Base-by-base conservation (phyloP, 2,888 invertebrate species). In the Criorhina ranunculi region DNA sequence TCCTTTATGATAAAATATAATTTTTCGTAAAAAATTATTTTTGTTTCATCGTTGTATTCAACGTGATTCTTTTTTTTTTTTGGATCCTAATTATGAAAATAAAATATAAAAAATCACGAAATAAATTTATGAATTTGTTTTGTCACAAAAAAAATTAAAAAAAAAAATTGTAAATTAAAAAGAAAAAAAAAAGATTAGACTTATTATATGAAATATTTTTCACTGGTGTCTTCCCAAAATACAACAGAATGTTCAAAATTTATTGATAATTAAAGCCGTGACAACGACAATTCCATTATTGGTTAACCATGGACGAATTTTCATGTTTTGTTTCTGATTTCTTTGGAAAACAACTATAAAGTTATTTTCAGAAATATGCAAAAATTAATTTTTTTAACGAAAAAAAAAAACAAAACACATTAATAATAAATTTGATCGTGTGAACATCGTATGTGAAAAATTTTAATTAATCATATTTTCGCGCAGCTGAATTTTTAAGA, bases 61-160 rank as follows among this genome's bases (percentile, higher is more conserved):
- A 24, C 24, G 24, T 24, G 24, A 1, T 33, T 9, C 31, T 31
- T 57, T 19, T n/a, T 53, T n/a, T 62, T 37, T 66, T 57, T 17
- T 12, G 42, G 17, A 67, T 67, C 29, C 15, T 60, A 67, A 72
- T 82, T 76, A 66, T 76, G 76, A 78, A 82, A 67, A 78, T 67
- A 78, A 78, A 72, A 72, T 72, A 66, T 73, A 37, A 62, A 57
- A 78, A 62, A 73, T 69, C 55, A 31, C 44, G 53, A 73, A 67
- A 55, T 60, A 29, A 67, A 83, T 73, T 83, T 83, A 79, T 79
- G 69, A 59, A 78, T 83, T 83, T 79, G 62, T 79, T 69, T 79
- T 79, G 53, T 55, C 35, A 42, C 5, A 64, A 44, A 64, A 46
- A 57, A 57, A 42, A 59, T 53, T 37, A 75, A 46, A 35, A 24